phyloP scores from a whole-genome alignment of 2,797 vertebrate species.

The Fundulus diaphanus region DNA sequence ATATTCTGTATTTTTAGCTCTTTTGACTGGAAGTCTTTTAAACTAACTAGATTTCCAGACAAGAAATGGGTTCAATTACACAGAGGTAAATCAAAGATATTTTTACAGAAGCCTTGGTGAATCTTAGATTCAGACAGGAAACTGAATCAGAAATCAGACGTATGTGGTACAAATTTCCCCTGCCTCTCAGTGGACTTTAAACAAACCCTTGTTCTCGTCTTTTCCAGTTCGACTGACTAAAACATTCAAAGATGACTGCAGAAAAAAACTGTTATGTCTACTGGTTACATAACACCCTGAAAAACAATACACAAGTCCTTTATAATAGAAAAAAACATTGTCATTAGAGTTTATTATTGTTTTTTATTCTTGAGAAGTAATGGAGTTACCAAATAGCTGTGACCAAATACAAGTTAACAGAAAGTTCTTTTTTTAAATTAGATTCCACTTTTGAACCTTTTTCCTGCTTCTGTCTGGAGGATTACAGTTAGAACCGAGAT shows the following conservation, averaged over 20 bases:
- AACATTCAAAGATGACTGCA: not conserved
- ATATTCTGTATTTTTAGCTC: not conserved
- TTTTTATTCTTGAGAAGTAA: not conserved
- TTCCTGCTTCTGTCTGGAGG: conserved; percentile 48
- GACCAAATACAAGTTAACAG: not conserved
- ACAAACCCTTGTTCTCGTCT: not conserved
- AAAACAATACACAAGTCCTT: not conserved
- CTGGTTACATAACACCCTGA: not conserved
- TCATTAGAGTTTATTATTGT: not conserved
- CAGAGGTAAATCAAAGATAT: conserved; percentile 28
- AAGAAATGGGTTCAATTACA: not conserved
- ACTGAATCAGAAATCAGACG: conserved; percentile 1
- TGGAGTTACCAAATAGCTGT: not conserved
- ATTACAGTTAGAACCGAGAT: conserved; percentile 68
- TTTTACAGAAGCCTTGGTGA: conserved; percentile 24
- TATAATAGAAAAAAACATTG: not conserved
- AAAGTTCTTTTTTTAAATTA: not conserved
- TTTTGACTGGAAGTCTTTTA: not conserved
- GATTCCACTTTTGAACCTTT: conserved; percentile 38
- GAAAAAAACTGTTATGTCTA: not conserved
- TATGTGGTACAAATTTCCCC: not conserved
- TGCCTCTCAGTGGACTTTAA: not conserved
- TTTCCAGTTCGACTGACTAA: not conserved
- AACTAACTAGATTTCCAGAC: not conserved
- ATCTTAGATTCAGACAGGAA: conserved; percentile 21